Evolutionary conservation across 2,113 vertebrate genomes (phyloP).

Genomic region (Peromyscus polionotus): DNA sequence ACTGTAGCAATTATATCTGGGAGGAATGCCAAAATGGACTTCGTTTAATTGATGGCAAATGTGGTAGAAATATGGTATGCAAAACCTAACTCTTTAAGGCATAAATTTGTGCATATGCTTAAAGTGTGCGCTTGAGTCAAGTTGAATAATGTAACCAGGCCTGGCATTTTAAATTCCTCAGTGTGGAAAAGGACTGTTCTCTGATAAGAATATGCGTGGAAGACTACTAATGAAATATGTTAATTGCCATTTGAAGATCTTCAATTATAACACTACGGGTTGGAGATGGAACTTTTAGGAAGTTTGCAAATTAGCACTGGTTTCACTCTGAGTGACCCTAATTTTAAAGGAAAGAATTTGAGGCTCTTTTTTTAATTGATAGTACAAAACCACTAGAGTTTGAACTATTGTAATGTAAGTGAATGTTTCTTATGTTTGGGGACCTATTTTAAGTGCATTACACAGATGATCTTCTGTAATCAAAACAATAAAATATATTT

Average conservation of each 20-base stretch:
- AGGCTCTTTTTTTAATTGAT: neutral
- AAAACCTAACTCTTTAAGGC: neutral
- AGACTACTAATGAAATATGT: neutral
- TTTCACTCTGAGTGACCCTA: accelerated
- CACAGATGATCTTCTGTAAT: neutral
- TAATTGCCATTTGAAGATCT: neutral
- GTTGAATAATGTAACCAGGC: neutral
- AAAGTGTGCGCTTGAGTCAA: neutral
- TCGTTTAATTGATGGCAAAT: neutral
- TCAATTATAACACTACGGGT: neutral
- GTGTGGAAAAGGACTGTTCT: neutral
- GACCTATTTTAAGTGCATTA: neutral
- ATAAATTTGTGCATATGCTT: neutral
- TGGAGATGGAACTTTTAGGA: neutral
- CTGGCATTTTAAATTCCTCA: neutral
- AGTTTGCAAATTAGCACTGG: neutral
- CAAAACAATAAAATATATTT: neutral
- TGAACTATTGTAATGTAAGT: neutral
- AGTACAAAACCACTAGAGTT: neutral
- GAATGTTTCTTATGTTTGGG: neutral
- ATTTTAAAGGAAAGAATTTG: neutral
- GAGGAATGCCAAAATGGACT: constrained; percentile 16
- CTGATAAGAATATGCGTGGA: neutral
- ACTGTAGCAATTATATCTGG: neutral
- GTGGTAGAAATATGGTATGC: neutral